Evolutionary conservation across 2,888 invertebrate species (phyloP).

Genomic region (Hedya salicella): DNA sequence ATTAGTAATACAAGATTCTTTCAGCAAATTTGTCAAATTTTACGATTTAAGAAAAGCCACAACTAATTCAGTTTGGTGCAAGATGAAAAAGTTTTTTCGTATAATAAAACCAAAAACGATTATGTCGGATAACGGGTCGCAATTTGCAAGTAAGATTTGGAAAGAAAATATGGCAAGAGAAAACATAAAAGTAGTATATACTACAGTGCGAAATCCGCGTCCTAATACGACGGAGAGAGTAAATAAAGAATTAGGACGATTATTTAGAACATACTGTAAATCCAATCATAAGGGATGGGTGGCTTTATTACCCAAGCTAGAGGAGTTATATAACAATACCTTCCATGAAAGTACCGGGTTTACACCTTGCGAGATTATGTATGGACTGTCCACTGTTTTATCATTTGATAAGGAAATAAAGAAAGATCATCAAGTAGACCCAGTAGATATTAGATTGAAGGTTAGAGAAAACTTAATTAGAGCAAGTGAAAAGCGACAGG

Average conservation of each 20-base stretch:
- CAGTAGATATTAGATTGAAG: neutral
- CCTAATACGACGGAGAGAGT: constrained; percentile 39
- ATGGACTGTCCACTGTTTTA: neutral
- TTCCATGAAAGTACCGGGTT: neutral
- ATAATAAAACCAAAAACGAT: constrained; percentile 24
- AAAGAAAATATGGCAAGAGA: neutral
- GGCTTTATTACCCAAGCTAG: constrained; percentile 43
- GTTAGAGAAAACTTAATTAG: constrained; percentile 11
- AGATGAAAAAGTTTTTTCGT: constrained; percentile 7
- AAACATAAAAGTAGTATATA: constrained; percentile 18
- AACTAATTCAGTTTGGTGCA: constrained; percentile 8
- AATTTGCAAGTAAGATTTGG: constrained; percentile 34
- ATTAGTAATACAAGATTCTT: constrained; percentile 46
- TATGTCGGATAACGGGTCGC: constrained; percentile 32
- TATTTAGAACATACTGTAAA: constrained; percentile 33
- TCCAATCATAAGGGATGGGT: constrained; percentile 31
- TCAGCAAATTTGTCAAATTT: constrained; percentile 43
- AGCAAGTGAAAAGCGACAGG: neutral
- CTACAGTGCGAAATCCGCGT: constrained; percentile 40
- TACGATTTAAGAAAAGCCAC: constrained; percentile 18
- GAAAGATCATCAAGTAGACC: neutral
- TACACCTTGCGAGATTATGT: constrained; percentile 1
- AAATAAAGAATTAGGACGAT: constrained; percentile 33
- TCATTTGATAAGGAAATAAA: neutral
- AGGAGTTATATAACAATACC: neutral